phyloP scores from a whole-genome alignment of 1,140 invertebrate genomes.

The Drosophila nebulosa region DNA sequence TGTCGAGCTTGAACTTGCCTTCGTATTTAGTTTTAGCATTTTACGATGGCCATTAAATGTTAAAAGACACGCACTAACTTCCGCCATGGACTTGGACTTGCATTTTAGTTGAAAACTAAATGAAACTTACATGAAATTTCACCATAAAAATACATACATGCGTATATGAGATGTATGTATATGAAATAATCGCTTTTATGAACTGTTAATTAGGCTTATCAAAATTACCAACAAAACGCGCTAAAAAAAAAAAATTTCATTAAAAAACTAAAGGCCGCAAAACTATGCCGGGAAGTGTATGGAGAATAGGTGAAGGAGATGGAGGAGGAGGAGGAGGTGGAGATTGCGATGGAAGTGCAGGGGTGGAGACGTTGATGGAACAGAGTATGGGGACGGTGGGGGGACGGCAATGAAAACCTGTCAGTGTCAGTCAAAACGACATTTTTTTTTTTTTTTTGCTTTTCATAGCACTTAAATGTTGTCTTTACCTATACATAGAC shows the following conservation, averaged over 20 bases:
- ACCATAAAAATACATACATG: conserved; percentile 3
- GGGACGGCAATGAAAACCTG: conserved; percentile 30
- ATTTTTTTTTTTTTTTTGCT: conserved; percentile 9
- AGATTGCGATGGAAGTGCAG: neutral
- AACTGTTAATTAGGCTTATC: conserved; percentile 52
- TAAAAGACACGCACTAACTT: conserved; percentile 21
- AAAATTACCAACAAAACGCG: conserved; percentile 18
- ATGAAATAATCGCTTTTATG: conserved; percentile 31
- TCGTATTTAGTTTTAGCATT: neutral
- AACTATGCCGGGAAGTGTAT: neutral
- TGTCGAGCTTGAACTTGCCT: neutral
- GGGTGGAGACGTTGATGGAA: neutral
- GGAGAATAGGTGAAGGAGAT: no score
- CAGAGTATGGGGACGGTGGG: neutral
- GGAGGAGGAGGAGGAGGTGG: neutral
- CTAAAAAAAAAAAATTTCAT: conserved; percentile 27
- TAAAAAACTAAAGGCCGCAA: conserved; percentile 2
- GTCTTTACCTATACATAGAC: neutral
- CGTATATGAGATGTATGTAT: neutral
- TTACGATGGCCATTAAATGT: neutral
- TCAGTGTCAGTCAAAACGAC: conserved; percentile 35
- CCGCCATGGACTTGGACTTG: neutral
- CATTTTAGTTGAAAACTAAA: conserved; percentile 1
- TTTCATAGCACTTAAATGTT: conserved; percentile 36
- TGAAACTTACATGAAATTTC: conserved; percentile 23